These are phyloP conservation scores for Haliaeetus leucogaster DNA, from an alignment of 2,113 vertebrate genomes.

Conservation along the genomic window DNA sequence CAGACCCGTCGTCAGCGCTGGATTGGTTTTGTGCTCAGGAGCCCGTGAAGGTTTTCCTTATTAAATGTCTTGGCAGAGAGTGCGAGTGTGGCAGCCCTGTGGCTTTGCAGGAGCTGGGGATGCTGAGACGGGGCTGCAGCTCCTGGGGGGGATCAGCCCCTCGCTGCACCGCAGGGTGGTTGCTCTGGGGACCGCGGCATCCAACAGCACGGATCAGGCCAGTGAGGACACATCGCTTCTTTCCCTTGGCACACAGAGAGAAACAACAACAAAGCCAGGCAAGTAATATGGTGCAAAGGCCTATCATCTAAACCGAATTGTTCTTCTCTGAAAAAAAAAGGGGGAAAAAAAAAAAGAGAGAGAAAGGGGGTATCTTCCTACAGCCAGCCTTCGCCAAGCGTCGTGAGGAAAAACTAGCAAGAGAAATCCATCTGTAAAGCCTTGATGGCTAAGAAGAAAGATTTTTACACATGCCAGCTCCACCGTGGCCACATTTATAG, in stretches of 20 bases:
- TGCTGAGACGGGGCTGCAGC: not conserved
- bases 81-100: accelerated
- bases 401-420: not conserved
- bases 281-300: not conserved
- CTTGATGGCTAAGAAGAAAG: not conserved
- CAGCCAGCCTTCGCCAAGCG: not conserved
- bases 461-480: not conserved
- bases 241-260: not conserved
- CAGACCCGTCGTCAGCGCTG: not conserved
- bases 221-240: not conserved
- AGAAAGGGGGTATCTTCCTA: not conserved
- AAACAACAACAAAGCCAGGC: not conserved
- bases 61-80: not conserved
- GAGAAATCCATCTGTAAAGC: constrained; percentile 7
- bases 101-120: not conserved
- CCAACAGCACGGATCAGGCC: accelerated
- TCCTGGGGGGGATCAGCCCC: not conserved
- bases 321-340: not conserved
- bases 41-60: not conserved
- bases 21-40: not conserved
- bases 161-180: not conserved
- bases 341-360: not conserved
- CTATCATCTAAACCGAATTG: not conserved
- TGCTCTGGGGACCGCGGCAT: accelerated
- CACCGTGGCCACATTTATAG: not conserved